A percentile compares a stretch with the other conserved stretches of the same genome.
Evolutionary conservation across 2,113 vertebrate genomes (phyloP).

Genomic region (Lagopus leucura): DNA sequence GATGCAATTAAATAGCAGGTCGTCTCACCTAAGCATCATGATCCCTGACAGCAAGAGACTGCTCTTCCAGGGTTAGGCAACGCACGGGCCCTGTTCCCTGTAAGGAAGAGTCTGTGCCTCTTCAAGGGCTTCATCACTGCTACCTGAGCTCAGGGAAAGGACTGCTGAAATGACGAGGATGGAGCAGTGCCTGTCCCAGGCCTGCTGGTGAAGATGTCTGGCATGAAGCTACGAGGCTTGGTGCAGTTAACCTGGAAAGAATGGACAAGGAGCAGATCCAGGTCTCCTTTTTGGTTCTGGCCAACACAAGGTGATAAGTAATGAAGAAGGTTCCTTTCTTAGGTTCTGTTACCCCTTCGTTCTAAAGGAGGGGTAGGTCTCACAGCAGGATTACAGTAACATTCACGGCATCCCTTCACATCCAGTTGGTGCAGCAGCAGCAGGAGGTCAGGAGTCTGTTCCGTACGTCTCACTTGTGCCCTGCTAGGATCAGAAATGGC

Average conservation of each 20-base stretch:
- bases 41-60: neutral
- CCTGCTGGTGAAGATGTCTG: neutral
- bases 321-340: conserved; percentile 10
- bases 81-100: neutral
- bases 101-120: neutral
- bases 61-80: neutral
- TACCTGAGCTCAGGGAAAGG: neutral
- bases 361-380: neutral
- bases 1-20: neutral
- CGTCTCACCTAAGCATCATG: neutral
- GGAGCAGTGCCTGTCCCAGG: neutral
- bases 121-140: neutral
- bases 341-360: neutral
- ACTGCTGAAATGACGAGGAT: neutral
- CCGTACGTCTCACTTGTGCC: conserved; percentile 7
- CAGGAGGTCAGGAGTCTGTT: conserved; percentile 42
- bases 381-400: neutral
- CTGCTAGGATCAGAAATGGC: conserved; percentile 56
- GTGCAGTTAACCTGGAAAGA: conserved; percentile 13
- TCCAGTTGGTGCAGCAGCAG: neutral
- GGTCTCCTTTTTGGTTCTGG: neutral
- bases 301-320: neutral
- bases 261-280: neutral
- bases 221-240: neutral
- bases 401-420: neutral